Base-by-base conservation (phyloP, 2,797 vertebrate species). In the Siniperca undulata region DNA sequence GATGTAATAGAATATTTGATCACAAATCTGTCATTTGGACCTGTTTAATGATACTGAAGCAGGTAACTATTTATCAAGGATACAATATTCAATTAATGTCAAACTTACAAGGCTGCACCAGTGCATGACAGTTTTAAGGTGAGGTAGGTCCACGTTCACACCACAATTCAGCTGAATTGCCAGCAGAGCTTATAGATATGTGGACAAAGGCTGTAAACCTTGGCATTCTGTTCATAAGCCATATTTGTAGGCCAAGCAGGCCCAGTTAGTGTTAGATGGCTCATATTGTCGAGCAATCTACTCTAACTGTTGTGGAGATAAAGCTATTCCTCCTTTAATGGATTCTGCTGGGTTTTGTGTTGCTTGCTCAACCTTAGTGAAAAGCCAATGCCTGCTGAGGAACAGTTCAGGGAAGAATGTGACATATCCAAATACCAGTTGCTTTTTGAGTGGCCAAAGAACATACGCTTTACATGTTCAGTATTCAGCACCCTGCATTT, bases 341-440 rank as follows among this genome's bases (percentile, higher is more conserved):
- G 90, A 88, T 86, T 92, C 81, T 83, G 81, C 76, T 70, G 80
- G 83, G 68, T 82, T 91, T 91, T 88, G 77, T 91, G 70, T 78
- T 78, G 78, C 90, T 30, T 70, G 80, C 91, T 93, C 81, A 91
- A 42, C 68, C 42, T 16, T 38, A 72, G 71, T 91, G 86, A 92
- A 92, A 92, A 90, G 82, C 82, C 60, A 42, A 20, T 65, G 30
- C 72, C 81, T 82, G 86, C 88, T 80, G 90, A 88, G 89, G 82
- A 93, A 92, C 83, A 90, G 85, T 90, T 92, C 80, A 81, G 64
- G 30, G 50, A 89, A 91, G 88, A 92, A 90, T 89, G 87, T 86
- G 88, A 83, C 22, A 73, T 48, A 91, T 79, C 91, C 64, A 81
- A 91, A 85, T 85, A 87, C 81, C 83, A 87, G 85, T 74, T 85